phyloP scores from a whole-genome alignment of 2,113 vertebrate species.

The Nematolebias whitei region DNA sequence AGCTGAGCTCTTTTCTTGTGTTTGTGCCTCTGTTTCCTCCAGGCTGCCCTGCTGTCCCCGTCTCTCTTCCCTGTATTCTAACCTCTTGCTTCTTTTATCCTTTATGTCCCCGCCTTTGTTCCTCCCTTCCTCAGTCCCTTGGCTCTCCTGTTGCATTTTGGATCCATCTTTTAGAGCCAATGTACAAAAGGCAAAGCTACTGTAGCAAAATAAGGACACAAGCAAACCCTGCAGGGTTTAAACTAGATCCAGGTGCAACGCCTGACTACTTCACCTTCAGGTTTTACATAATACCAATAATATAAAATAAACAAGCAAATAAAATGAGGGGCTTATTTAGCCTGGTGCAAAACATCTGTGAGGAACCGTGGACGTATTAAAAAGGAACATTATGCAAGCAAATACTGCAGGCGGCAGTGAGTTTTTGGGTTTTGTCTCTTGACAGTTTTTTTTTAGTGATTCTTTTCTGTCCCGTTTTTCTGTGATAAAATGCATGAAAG shows the following conservation, averaged over 20 bases:
- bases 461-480: constrained; percentile 51
- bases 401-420: constrained; percentile 18
- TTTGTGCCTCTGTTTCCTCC: constrained; percentile 42
- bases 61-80: constrained; percentile 14
- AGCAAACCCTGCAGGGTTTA: constrained; percentile 47
- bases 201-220: constrained; percentile 29
- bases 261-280: constrained; percentile 40
- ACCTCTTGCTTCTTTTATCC: constrained; percentile 11
- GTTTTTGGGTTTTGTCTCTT: background rate
- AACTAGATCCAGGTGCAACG: constrained; percentile 65
- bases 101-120: background rate
- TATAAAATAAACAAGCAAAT: constrained; percentile 47
- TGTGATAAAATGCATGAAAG: constrained; percentile 37
- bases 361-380: constrained; percentile 28
- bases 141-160: constrained; percentile 44
- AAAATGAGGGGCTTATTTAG: constrained; percentile 26
- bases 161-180: constrained; percentile 62
- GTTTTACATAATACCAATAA: constrained; percentile 30
- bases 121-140: background rate
- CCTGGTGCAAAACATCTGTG: constrained; percentile 25
- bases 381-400: constrained; percentile 39
- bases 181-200: constrained; percentile 39
- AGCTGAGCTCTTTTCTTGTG: constrained; percentile 63
- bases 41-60: constrained; percentile 26
- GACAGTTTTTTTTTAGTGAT: constrained; percentile 27